A percentile compares a stretch with the other conserved stretches of the same genome.
These are phyloP conservation scores for Scytalopus superciliaris DNA, from an alignment of 2,113 vertebrate genomes.

Conservation along the genomic window DNA sequence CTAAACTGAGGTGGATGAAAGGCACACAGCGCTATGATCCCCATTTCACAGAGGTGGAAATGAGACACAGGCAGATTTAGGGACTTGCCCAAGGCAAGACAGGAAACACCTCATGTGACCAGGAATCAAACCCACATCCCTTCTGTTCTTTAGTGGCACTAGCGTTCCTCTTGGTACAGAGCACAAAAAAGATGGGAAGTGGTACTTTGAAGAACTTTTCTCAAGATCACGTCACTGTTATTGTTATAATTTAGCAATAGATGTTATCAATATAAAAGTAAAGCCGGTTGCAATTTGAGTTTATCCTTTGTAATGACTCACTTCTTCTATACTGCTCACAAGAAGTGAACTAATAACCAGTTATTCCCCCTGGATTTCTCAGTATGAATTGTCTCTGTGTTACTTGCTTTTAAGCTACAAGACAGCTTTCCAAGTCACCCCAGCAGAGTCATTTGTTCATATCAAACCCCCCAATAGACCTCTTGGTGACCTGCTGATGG, in stretches of 20 bases:
- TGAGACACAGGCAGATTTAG: conserved; percentile 21
- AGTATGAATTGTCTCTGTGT: conserved; percentile 59
- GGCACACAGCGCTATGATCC: background rate
- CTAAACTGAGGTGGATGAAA: background rate
- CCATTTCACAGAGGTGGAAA: conserved; percentile 37
- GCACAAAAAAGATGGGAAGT: conserved; percentile 39
- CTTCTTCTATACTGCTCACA: conserved; percentile 55
- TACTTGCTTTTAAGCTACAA: conserved; percentile 21
- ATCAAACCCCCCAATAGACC: background rate
- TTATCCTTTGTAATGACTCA: conserved; percentile 66
- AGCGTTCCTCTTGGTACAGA: background rate
- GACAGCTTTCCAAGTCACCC: conserved; percentile 2
- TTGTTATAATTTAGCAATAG: conserved; percentile 65
- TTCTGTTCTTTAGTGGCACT: background rate
- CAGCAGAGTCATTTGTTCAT: background rate
- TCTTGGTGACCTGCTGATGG: conserved; percentile 14
- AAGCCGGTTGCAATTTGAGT: conserved; percentile 68
- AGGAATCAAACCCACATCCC: conserved; percentile 38
- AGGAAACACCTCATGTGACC: background rate
- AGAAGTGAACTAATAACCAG: conserved; percentile 55
- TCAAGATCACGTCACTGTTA: conserved; percentile 63
- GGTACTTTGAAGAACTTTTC: conserved; percentile 53
- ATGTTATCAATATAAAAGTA: conserved; percentile 66
- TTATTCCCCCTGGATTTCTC: conserved; percentile 62
- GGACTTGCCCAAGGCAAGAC: conserved; percentile 48